Conservation (phyloP, 2,113 vertebrate genomes). For the Pleuronectes platessa region DNA sequence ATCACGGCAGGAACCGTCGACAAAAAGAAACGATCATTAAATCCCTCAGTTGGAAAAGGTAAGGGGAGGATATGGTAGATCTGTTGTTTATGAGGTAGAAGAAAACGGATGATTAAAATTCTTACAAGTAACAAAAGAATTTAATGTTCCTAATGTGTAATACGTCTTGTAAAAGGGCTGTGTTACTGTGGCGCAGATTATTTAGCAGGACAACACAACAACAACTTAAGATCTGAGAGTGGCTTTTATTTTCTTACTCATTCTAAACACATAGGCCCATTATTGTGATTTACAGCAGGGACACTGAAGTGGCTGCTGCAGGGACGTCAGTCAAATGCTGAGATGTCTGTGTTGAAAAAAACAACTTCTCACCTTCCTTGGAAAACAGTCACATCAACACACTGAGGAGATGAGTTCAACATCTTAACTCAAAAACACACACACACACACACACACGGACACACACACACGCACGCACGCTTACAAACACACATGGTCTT, state of each 20-base stretch:
- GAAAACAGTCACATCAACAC: constrained; percentile 63
- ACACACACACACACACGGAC: constrained; percentile 22
- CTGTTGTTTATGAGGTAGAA: constrained; percentile 1
- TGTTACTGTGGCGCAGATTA: background rate
- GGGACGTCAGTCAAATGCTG: constrained; percentile 32
- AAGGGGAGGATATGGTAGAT: background rate
- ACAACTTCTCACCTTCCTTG: constrained; percentile 57
- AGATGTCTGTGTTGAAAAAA: constrained; percentile 54
- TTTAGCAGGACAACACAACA: background rate
- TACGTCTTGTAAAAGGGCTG: background rate
- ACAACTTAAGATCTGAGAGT: background rate
- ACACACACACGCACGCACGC: background rate
- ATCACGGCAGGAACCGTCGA: constrained; percentile 38
- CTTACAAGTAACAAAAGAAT: constrained; percentile 13
- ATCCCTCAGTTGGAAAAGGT: constrained; percentile 6
- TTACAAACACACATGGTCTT: constrained; percentile 43
- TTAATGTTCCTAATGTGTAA: background rate
- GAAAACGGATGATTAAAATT: constrained; percentile 10
- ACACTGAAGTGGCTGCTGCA: constrained; percentile 15
- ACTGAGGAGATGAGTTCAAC: constrained; percentile 55
- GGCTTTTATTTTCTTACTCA: background rate
- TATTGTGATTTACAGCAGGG: constrained; percentile 21
- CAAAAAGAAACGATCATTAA: constrained; percentile 15
- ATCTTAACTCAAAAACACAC: constrained; percentile 40
- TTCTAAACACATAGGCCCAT: background rate